phyloP scores from a whole-genome alignment of 2,113 vertebrate genomes.

The Ahaetulla prasina region DNA sequence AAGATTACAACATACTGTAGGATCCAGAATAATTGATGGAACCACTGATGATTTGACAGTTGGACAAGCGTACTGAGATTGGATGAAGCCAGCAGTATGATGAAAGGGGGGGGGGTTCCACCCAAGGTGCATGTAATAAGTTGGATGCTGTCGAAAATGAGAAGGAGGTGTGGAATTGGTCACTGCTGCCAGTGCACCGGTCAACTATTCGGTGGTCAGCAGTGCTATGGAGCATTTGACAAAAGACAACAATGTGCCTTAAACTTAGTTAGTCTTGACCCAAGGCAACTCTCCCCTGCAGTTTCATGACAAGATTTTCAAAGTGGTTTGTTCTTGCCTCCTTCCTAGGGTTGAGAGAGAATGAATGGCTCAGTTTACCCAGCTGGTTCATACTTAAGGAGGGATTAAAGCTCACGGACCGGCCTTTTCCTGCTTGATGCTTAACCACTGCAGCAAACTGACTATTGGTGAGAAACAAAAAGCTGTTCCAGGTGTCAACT shows the following conservation, averaged over 20 bases:
- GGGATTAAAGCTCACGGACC: neutral
- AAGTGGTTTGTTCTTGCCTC: neutral
- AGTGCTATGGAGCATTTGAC: neutral
- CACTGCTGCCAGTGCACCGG: neutral
- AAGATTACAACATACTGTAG: neutral
- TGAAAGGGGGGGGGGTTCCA: fast-evolving
- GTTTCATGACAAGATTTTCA: neutral
- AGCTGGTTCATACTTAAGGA: neutral
- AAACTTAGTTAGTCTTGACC: neutral
- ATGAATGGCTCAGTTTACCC: neutral
- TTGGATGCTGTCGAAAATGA: neutral
- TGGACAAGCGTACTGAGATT: neutral
- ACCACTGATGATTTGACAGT: neutral
- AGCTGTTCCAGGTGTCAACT: neutral
- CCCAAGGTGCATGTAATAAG: neutral
- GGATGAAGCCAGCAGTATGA: neutral
- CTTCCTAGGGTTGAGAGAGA: neutral
- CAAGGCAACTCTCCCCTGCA: neutral
- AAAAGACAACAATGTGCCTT: neutral
- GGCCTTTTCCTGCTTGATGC: neutral
- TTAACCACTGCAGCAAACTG: neutral
- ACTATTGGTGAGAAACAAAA: neutral
- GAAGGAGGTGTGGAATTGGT: neutral
- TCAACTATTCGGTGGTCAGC: neutral
- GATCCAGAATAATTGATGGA: neutral